Evolutionary conservation across 2,113 vertebrate species (phyloP).

Genomic region (Gila orcuttii): DNA sequence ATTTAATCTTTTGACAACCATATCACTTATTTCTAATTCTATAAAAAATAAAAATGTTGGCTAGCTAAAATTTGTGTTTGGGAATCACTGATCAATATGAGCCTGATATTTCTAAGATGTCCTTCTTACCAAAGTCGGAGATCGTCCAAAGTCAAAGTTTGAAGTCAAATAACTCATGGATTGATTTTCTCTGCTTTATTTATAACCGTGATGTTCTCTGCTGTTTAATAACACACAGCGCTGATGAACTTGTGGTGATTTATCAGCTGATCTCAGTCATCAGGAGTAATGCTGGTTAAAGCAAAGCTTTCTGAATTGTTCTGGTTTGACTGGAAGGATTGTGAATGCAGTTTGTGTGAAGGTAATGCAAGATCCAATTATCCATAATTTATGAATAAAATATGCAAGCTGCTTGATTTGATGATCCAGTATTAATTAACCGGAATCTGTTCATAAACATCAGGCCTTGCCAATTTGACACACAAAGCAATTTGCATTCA

Average conservation of each 20-base stretch:
- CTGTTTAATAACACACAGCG: neutral
- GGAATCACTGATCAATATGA: too few species aligned
- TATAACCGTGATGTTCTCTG: neutral
- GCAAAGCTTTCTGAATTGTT: neutral
- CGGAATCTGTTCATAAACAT: slow-evolving; percentile 73
- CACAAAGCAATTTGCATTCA: slow-evolving; percentile 72
- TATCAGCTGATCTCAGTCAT: too few species aligned
- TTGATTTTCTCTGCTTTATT: neutral
- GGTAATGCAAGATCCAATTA: slow-evolving; percentile 63
- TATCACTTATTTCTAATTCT: too few species aligned
- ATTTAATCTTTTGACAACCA: too few species aligned
- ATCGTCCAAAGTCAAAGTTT: neutral
- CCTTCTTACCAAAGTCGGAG: neutral
- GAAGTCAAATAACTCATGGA: neutral
- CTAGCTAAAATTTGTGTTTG: too few species aligned
- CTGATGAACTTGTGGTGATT: neutral
- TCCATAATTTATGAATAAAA: slow-evolving; percentile 70
- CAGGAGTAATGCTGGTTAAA: neutral
- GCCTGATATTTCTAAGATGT: neutral
- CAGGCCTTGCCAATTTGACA: slow-evolving; percentile 67
- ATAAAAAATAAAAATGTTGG: too few species aligned
- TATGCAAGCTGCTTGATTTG: slow-evolving; percentile 68
- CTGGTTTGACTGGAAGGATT: slow-evolving; percentile 34
- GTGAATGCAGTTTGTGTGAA: slow-evolving; percentile 32
- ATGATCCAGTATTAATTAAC: slow-evolving; percentile 74